Base-by-base conservation (phyloP, 2,113 vertebrate genomes). In the Ceratotherium simum region DNA sequence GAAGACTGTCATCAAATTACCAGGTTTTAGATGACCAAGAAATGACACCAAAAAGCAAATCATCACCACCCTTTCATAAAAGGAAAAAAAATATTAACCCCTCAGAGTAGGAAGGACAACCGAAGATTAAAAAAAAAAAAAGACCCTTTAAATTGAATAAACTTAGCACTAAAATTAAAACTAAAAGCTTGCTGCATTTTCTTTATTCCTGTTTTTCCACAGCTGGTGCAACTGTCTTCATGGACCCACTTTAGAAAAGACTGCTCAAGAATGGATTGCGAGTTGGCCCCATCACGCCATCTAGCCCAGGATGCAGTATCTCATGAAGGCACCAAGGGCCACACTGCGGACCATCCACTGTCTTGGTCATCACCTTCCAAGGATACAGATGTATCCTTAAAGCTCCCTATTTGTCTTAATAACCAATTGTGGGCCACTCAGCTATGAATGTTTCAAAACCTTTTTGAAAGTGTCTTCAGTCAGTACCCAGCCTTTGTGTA, bases 121-220 rank as follows among this genome's bases (percentile, higher is more conserved):
- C 36, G 75, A 90, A 42, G 33, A 51, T 69, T 56, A 2, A 31
- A 1, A 1, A 2, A 31, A 70, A 60, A 70, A 65, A 31, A 69
- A 79, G 4, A 42, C 14, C 29, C 69, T 62, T 93, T 62, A 51
- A 89, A 72, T 0, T 17, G 31, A 89, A 81, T 12, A 83, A 79
- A 94, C 17, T 33, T 20, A 56, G 33, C 76, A 96, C 18, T 87
- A 73, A 88, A 91, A 94, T 58, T 36, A 79, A 90, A 95, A 58
- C 1, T 33, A 27, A 80, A 78, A 81, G 42, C 16, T 33, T 86
- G 42, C 33, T 83, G 11, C 29, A 58, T 14, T 58, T n/a, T 51
- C 62, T 46, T 23, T 21, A 51, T 12, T 54, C 46, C 90, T 21
- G 5, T 46, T 93, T 93, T 79, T 23, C 27, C 36, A 72, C 2